Evolutionary conservation across 2,797 vertebrate species (phyloP).

Genomic region (Alectoris magna): DNA sequence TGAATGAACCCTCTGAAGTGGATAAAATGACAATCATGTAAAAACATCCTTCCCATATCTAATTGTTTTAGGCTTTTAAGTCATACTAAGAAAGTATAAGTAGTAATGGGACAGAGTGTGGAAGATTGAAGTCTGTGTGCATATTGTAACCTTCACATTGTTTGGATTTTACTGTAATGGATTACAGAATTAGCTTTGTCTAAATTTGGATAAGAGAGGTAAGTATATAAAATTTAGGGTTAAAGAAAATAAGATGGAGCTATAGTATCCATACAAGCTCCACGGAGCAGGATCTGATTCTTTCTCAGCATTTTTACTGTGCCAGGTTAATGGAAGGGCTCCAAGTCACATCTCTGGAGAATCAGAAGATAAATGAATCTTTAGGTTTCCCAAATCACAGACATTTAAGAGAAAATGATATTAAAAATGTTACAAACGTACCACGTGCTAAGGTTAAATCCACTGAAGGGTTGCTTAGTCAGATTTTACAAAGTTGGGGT

Average conservation of each 20-base stretch:
- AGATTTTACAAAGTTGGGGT: not conserved
- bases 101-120: not conserved
- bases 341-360: not conserved
- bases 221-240: not conserved
- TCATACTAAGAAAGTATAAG: not conserved
- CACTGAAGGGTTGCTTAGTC: not conserved
- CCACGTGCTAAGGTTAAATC: not conserved
- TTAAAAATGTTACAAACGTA: not conserved
- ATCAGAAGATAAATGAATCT: slow-evolving; percentile 5
- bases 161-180: not conserved
- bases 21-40: not conserved
- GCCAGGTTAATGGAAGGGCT: not conserved
- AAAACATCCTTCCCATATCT: not conserved
- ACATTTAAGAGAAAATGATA: slow-evolving; percentile 13
- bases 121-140: not conserved
- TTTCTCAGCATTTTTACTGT: not conserved
- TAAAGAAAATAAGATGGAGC: not conserved
- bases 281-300: not conserved
- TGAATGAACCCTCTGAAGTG: not conserved
- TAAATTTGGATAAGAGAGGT: not conserved
- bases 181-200: not conserved
- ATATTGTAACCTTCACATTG: not conserved
- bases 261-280: not conserved
- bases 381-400: not conserved
- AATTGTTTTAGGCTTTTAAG: not conserved